Conservation (phyloP, 2,888 invertebrate genomes). For the Oscheius sp. region DNA sequence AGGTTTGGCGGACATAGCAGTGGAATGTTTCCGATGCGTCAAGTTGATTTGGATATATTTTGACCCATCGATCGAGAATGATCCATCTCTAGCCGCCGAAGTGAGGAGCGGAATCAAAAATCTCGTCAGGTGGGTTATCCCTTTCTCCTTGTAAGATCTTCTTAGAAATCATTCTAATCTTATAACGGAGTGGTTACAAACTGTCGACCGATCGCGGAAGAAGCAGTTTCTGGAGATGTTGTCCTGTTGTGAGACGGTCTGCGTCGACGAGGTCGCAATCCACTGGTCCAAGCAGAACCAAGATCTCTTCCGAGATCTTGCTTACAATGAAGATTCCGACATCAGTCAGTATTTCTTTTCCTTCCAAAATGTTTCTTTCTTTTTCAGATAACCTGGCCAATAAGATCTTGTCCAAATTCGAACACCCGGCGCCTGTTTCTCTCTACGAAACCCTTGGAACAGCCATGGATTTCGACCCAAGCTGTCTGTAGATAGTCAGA, state of each 20-base stretch:
- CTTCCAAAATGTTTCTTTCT: neutral
- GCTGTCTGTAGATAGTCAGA: constrained; percentile 7
- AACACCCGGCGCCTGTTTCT: neutral
- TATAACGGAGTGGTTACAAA: neutral
- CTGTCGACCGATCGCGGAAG: too few relatives aligned
- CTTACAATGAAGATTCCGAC: neutral
- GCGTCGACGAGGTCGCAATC: constrained; percentile 3
- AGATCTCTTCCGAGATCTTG: neutral
- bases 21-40: constrained; percentile 1
- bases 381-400: constrained; percentile 13
- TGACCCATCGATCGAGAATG: neutral
- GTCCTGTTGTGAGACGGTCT: neutral
- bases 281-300: neutral
- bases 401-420: constrained; percentile 1
- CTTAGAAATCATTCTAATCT: neutral
- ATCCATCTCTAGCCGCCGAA: neutral
- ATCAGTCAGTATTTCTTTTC: neutral
- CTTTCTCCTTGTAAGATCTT: neutral
- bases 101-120: neutral
- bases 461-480: neutral
- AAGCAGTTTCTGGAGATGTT: too few relatives aligned
- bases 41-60: neutral
- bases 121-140: neutral
- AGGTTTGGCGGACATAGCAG: neutral
- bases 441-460: neutral